Percentiles rank a stretch among this genome's conserved stretches.
Conservation (phyloP, 1,140 invertebrate species). For the Pissodes strobi region DNA sequence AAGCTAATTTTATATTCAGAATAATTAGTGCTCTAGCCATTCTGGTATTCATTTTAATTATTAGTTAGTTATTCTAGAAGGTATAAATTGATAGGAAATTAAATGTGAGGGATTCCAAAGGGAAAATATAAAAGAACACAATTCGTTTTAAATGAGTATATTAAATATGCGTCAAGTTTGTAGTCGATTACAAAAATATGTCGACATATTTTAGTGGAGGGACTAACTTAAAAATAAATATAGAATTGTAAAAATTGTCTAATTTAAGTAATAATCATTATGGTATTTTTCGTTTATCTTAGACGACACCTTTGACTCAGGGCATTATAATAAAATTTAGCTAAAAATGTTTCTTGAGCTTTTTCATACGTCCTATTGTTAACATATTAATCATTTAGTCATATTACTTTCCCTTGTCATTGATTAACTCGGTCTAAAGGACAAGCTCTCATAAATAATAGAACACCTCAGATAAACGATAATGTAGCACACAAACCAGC, state of each 20-base stretch:
- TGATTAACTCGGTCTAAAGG: slow-evolving; percentile 37
- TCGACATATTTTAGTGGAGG: slow-evolving; percentile 20
- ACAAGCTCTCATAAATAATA: slow-evolving; percentile 52
- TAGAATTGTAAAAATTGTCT: slow-evolving; percentile 16
- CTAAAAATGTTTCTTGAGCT: not conserved
- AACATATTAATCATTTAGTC: no score
- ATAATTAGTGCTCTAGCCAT: no score
- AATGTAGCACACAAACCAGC: slow-evolving; percentile 33
- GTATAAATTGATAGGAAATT: no score
- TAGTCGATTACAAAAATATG: slow-evolving; percentile 20
- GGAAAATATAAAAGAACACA: not conserved
- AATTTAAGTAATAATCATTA: slow-evolving; percentile 21
- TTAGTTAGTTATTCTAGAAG: no score
- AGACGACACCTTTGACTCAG: not conserved
- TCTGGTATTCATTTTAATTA: no score
- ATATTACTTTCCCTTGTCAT: not conserved
- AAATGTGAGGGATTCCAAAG: no score
- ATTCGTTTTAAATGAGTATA: slow-evolving; percentile 19
- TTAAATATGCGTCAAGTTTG: slow-evolving; percentile 6
- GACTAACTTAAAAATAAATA: slow-evolving; percentile 28
- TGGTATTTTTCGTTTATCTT: slow-evolving; percentile 19
- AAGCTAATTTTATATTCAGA: no score
- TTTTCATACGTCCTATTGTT: no score
- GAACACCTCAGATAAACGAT: slow-evolving; percentile 32
- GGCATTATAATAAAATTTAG: not conserved